Evolutionary conservation across 2,797 vertebrate genomes (phyloP), one percentile per base, ranked within the genome.

Genomic region (Phaenicophaeus curvirostris): DNA sequence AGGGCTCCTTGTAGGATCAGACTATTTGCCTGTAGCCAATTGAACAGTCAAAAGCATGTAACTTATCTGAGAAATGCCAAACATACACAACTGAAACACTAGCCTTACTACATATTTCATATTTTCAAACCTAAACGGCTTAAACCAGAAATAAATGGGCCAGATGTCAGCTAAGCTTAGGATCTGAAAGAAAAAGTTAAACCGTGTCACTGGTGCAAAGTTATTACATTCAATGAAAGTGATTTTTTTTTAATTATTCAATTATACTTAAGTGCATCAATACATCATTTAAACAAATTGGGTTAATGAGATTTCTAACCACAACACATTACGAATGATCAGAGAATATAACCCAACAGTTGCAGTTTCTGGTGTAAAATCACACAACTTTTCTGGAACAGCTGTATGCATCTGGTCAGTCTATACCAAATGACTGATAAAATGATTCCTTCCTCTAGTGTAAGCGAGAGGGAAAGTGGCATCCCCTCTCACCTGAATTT

Each of bases 251-350:
- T 28, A 93, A 59, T 89, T 74, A 84, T 80, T 87, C 92, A 51
- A 83, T 84, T 90, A 74, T 55, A 75, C 44, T 94, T 96, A 97
- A 98, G 96, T 97, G 96, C 97, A 97, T 93, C 81, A 75, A 90
- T 67, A 91, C 75, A 83, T 85, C 71, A 93, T 87, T 95, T 96
- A 75, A 89, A 62, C 8, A 82, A 93, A 94, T 62, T 90, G 80
- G 63, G 65, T 96, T 94, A 97, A 96, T 80, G 87, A 95, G 87
- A 94, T 93, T 95, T 93, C 89, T 89, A 84, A 88, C 80, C 73
- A 96, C 91, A 96, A 96, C 41, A 95, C 66, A 77, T 92, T 90
- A 94, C 77, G 94, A 93, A 51, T 87, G 93, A 94, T 95, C 78
- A 96, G 90, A 95, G 62, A 90, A 78, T 74, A 91, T 51, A 95